These are phyloP conservation scores for Steinernema khuongi DNA, from an alignment of 1,140 invertebrate genomes.

Conservation along the genomic window DNA sequence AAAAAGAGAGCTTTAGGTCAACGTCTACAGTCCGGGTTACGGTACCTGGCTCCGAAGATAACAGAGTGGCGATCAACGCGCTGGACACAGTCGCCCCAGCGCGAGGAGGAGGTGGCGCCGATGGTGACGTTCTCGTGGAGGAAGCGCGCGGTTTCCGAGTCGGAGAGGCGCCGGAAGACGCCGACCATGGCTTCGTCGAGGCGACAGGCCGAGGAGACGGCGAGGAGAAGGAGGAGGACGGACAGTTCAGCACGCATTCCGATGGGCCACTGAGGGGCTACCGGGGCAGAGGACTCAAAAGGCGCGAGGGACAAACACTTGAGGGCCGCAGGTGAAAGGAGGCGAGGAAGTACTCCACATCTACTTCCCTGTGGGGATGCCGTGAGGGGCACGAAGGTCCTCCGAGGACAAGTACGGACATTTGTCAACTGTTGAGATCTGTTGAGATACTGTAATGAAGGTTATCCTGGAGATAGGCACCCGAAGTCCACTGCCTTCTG, in stretches of 20 bases:
- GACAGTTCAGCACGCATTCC: not conserved
- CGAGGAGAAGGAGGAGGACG: not conserved
- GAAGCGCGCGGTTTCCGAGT: not conserved
- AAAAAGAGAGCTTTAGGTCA: no score
- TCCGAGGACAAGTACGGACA: no score
- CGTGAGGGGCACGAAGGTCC: no score
- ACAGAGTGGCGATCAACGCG: not conserved
- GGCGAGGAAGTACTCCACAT: no score
- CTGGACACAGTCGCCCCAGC: not conserved
- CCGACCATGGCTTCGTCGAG: not conserved
- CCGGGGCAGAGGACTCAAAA: not conserved
- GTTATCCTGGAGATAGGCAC: no score
- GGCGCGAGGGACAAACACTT: conserved; percentile 4
- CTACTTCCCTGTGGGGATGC: no score
- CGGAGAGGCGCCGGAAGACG: not conserved
- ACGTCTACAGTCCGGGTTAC: not conserved
- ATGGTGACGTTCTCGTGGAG: conserved; percentile 10
- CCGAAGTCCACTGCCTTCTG: no score
- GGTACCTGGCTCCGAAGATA: not conserved
- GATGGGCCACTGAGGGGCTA: not conserved
- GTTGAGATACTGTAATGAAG: no score
- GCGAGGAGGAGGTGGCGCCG: not conserved
- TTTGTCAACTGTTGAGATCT: no score
- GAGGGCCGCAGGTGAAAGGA: not conserved
- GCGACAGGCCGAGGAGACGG: not conserved